These are phyloP conservation scores for Ploceus nigricollis DNA, from an alignment of 2,113 vertebrate genomes.

Conservation along the genomic window DNA sequence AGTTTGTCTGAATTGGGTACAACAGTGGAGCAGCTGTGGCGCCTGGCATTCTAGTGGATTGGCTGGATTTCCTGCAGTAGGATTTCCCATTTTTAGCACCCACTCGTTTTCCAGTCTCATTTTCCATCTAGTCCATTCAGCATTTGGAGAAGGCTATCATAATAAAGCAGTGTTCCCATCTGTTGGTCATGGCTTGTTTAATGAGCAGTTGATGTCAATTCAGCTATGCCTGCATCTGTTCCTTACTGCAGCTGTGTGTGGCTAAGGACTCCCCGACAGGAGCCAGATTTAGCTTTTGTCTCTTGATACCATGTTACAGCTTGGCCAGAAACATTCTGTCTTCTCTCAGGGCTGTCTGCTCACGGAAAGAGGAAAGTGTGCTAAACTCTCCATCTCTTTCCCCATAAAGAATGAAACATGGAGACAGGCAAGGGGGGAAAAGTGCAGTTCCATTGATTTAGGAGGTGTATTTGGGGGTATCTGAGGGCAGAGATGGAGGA, in stretches of 20 bases:
- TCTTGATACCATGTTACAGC: neutral
- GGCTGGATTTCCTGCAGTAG: neutral
- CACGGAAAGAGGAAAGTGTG: neutral
- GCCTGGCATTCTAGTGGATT: neutral
- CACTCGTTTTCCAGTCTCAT: neutral
- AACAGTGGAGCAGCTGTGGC: slow-evolving; percentile 8
- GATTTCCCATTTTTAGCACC: slow-evolving; percentile 28
- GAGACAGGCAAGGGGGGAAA: neutral
- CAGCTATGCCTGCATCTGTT: neutral
- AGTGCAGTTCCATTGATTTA: neutral
- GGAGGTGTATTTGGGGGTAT: neutral
- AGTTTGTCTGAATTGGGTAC: neutral
- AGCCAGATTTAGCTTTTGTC: neutral
- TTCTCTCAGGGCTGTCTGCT: neutral
- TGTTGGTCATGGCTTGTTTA: slow-evolving; percentile 32
- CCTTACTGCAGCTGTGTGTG: slow-evolving; percentile 18
- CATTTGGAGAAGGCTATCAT: neutral
- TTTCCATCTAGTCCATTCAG: slow-evolving; percentile 5
- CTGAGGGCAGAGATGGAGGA: neutral
- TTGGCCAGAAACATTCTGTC: neutral
- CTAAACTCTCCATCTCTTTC: neutral
- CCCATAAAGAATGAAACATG: neutral
- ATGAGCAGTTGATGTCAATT: slow-evolving; percentile 4
- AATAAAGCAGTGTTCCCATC: slow-evolving; percentile 27
- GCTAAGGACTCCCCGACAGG: neutral